phyloP scores from a whole-genome alignment of 2,113 vertebrate genomes.

The Boleophthalmus pectinirostris region DNA sequence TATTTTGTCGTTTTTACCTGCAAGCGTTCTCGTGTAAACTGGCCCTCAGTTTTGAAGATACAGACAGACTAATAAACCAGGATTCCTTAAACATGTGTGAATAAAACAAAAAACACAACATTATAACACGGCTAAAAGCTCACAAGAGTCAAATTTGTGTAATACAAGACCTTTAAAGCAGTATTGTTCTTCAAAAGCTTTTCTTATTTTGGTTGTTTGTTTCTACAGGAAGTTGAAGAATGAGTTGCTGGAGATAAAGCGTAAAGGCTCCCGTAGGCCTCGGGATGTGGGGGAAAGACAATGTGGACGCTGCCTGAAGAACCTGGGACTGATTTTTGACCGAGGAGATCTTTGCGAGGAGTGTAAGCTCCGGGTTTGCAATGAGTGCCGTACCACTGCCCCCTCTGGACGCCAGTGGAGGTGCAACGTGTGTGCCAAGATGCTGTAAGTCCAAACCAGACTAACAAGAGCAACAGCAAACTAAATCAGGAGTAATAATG shows the following conservation, averaged over 20 bases:
- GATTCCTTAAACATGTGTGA: too few relatives aligned
- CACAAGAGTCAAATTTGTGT: too few relatives aligned
- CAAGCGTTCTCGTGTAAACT: too few relatives aligned
- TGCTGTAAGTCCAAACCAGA: constrained; percentile 82
- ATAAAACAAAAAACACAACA: too few relatives aligned
- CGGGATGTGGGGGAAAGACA: constrained; percentile 79
- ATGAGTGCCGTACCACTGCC: constrained; percentile 71
- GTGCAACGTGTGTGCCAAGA: constrained; percentile 89
- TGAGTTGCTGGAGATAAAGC: constrained; percentile 89
- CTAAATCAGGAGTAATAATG: not conserved
- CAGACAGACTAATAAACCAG: too few relatives aligned
- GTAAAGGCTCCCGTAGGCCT: constrained; percentile 76
- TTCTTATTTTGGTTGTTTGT: not conserved
- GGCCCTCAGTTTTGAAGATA: too few relatives aligned
- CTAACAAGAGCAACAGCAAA: not conserved
- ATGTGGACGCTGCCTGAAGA: constrained; percentile 86
- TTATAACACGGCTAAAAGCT: too few relatives aligned
- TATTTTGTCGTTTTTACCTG: too few relatives aligned
- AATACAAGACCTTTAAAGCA: not conserved
- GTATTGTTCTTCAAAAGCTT: not conserved
- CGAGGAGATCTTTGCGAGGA: constrained; percentile 84
- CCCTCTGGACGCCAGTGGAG: constrained; percentile 77
- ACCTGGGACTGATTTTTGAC: constrained; percentile 88
- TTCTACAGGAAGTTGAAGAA: constrained; percentile 89
- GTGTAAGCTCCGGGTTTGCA: constrained; percentile 86